Evolutionary conservation across 1,140 invertebrate species (phyloP).

Genomic region (Coenobita brevimanus): DNA sequence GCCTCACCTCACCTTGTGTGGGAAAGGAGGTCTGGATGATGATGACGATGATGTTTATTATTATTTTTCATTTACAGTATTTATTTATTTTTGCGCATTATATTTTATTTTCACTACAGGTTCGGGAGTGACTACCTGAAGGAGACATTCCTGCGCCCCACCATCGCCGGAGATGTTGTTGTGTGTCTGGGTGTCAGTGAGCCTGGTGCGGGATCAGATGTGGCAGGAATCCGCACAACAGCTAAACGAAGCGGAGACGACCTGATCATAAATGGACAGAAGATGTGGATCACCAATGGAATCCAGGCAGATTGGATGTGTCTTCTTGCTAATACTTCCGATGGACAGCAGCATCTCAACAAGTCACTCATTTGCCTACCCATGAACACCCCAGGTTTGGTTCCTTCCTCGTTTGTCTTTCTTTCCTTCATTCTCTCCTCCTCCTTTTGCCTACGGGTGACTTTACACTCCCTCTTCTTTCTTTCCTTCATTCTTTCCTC

Average conservation of each 20-base stretch:
- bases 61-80: too few relatives aligned
- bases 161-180: slow-evolving; percentile 77
- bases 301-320: slow-evolving; percentile 79
- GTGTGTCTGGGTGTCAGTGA: slow-evolving; percentile 79
- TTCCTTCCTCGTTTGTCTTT: too few relatives aligned
- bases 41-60: too few relatives aligned
- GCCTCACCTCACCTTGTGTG: too few relatives aligned
- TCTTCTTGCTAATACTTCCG: slow-evolving; percentile 77
- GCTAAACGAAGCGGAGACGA: slow-evolving; percentile 75
- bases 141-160: slow-evolving; percentile 77
- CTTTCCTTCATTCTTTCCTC: too few relatives aligned
- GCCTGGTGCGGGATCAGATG: slow-evolving; percentile 77
- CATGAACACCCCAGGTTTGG: slow-evolving; percentile 76
- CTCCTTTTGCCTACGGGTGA: too few relatives aligned
- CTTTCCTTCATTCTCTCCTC: too few relatives aligned
- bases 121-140: slow-evolving; percentile 50
- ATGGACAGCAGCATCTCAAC: slow-evolving; percentile 74
- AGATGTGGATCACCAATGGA: slow-evolving; percentile 79
- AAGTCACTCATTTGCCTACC: slow-evolving; percentile 79
- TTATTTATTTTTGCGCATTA: too few relatives aligned
- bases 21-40: too few relatives aligned
- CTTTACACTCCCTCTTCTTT: too few relatives aligned
- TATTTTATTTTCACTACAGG: too few relatives aligned
- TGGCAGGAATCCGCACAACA: slow-evolving; percentile 75
- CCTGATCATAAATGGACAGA: slow-evolving; percentile 77